These are phyloP conservation scores for Brachyrhaphis roseni DNA, from an alignment of 2,797 vertebrate genomes.

Conservation along the genomic window DNA sequence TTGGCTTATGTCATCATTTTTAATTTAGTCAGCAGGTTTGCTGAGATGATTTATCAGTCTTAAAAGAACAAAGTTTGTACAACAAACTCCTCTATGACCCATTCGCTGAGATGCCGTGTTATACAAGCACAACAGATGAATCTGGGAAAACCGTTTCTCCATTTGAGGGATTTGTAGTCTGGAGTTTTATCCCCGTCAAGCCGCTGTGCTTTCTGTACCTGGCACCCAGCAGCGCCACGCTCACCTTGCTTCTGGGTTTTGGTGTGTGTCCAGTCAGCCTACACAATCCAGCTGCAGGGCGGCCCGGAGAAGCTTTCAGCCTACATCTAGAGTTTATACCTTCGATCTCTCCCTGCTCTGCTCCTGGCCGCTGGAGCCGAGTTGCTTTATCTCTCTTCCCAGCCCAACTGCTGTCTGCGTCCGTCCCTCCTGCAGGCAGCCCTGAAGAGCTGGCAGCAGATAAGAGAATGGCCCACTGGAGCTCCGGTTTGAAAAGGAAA, in stretches of 20 bases:
- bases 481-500: conserved; percentile 53
- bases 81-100: background rate
- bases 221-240: conserved; percentile 31
- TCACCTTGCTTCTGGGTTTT: conserved; percentile 62
- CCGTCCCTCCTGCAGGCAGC: conserved; percentile 68
- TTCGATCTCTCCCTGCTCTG: conserved; percentile 35
- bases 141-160: conserved; percentile 12
- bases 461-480: conserved; percentile 71
- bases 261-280: conserved; percentile 54
- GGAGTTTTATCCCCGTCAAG: conserved; percentile 47
- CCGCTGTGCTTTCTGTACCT: conserved; percentile 45
- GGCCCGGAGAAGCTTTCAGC: conserved; percentile 59
- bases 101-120: conserved; percentile 5
- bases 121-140: conserved; percentile 8
- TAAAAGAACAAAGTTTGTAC: background rate
- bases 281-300: conserved; percentile 44
- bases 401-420: conserved; percentile 76
- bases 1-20: background rate
- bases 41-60: background rate
- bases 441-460: conserved; percentile 73
- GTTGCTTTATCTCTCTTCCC: conserved; percentile 79
- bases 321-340: conserved; percentile 51
- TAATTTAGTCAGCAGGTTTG: background rate
- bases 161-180: conserved; percentile 25
- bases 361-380: conserved; percentile 60